Percentiles rank a stretch among this genome's conserved stretches.
Conservation (phyloP, 2,797 vertebrate species). For the Eutrigla gurnardus region DNA sequence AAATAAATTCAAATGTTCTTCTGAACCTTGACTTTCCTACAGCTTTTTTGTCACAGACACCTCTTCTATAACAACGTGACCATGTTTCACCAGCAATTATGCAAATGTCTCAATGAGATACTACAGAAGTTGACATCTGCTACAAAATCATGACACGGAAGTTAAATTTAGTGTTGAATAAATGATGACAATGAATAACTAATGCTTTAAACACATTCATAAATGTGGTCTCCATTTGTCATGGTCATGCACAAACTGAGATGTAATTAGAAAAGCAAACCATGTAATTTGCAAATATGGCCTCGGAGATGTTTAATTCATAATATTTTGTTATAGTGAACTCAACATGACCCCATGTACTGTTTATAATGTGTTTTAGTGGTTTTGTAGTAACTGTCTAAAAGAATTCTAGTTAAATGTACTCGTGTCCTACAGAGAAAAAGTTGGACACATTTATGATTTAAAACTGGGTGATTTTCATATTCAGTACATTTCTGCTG, state of each 20-base stretch:
- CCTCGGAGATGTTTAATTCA: neutral
- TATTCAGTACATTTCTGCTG: neutral
- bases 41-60: no score
- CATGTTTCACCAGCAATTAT: neutral
- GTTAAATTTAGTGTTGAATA: slow-evolving; percentile 1
- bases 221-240: neutral
- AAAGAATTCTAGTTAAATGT: neutral
- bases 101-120: neutral
- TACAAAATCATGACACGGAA: neutral
- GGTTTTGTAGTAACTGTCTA: neutral
- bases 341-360: neutral
- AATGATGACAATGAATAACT: slow-evolving; percentile 7
- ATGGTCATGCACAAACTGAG: neutral
- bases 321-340: neutral
- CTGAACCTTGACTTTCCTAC: no score
- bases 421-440: neutral
- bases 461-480: slow-evolving; percentile 4
- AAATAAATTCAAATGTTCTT: no score
- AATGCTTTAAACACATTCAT: slow-evolving; percentile 8
- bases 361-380: neutral
- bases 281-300: slow-evolving; percentile 20
- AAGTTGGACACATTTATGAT: neutral
- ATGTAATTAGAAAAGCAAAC: slow-evolving; percentile 24
- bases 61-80: neutral
- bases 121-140: neutral